Conservation (phyloP, 2,888 invertebrate genomes). For the Idaea dimidiata region DNA sequence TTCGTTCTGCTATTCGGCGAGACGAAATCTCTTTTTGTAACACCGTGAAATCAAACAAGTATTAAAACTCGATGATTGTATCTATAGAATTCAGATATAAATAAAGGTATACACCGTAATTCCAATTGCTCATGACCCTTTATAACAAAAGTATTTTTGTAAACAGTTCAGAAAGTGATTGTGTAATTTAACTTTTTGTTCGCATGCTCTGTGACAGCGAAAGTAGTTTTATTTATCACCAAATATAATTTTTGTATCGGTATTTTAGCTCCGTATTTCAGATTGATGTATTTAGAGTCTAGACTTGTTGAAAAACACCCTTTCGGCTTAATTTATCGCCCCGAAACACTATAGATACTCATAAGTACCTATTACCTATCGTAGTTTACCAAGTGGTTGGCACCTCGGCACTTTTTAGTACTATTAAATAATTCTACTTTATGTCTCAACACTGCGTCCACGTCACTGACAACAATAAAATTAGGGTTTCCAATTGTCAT, state of each 20-base stretch:
- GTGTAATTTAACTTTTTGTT: not conserved
- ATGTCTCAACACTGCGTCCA: too few species aligned
- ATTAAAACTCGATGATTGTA: constrained; percentile 1
- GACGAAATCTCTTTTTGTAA: constrained; percentile 1
- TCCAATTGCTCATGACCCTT: constrained; percentile 5
- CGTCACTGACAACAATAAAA: too few species aligned
- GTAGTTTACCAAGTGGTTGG: too few species aligned
- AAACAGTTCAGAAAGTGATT: not conserved
- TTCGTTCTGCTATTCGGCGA: not conserved
- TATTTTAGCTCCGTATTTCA: not conserved
- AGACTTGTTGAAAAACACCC: too few species aligned
- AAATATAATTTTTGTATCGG: not conserved
- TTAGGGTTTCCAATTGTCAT: too few species aligned
- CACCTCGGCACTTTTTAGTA: too few species aligned
- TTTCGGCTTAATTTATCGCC: too few species aligned
- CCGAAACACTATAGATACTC: too few species aligned
- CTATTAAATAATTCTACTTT: too few species aligned
- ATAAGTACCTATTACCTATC: too few species aligned
- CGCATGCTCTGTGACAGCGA: not conserved
- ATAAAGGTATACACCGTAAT: constrained; percentile 4
- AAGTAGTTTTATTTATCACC: not conserved
- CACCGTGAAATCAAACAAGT: constrained; percentile 9
- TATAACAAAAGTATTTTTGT: constrained; percentile 6
- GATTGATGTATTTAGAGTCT: not conserved
- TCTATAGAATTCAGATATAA: not conserved